A percentile compares a stretch with the other conserved stretches of the same genome.
Evolutionary conservation across 2,888 invertebrate species (phyloP).

Genomic region (Pterostichus madidus): DNA sequence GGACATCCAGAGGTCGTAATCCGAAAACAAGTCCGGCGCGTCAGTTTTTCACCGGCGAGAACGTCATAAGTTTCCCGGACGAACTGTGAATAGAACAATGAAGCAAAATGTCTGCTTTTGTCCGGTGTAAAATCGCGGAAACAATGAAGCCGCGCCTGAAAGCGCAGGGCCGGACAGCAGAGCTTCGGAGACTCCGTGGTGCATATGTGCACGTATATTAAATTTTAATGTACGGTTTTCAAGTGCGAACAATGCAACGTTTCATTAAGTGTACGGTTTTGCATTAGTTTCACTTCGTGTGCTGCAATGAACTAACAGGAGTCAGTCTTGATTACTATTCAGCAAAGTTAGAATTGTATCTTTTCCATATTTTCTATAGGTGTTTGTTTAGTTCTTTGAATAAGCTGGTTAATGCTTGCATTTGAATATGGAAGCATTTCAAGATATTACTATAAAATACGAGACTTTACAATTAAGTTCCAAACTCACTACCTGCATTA

Average conservation of each 20-base stretch:
- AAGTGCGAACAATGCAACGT: conserved; percentile 47
- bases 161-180: conserved; percentile 35
- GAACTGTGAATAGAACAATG: conserved; percentile 56
- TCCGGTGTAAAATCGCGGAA: conserved; percentile 60
- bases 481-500: no score
- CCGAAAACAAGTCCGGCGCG: conserved; percentile 10
- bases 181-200: conserved; percentile 20
- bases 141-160: conserved; percentile 58
- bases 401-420: no score
- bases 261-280: conserved; percentile 48
- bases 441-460: no score
- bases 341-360: not conserved
- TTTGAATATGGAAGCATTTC: no score
- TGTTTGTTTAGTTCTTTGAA: not conserved
- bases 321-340: not conserved
- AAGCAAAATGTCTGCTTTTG: conserved; percentile 63
- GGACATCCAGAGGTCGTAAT: conserved; percentile 2
- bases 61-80: conserved; percentile 60
- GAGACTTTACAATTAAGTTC: no score
- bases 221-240: conserved; percentile 60
- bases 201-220: conserved; percentile 60
- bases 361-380: conserved; percentile 6
- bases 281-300: conserved; percentile 31
- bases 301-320: not conserved
- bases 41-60: conserved; percentile 42